These are phyloP conservation scores for Plebejus anna DNA, from an alignment of 2,888 invertebrate genomes.

Conservation along the genomic window DNA sequence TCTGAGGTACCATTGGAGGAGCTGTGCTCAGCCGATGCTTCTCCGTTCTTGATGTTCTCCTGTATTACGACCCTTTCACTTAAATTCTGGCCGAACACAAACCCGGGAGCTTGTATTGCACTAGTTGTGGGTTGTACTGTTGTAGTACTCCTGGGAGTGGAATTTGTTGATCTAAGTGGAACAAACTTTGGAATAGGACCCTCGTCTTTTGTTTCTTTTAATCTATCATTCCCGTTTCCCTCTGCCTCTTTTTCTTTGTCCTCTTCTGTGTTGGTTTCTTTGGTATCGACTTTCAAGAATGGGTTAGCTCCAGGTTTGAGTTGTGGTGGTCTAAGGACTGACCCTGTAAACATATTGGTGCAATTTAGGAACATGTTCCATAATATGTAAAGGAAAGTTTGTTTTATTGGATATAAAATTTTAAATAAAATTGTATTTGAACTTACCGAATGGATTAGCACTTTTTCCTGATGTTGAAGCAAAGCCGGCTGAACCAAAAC, in stretches of 20 bases:
- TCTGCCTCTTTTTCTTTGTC: slow-evolving; percentile 46
- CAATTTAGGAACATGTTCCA: not conserved
- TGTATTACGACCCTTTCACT: slow-evolving; percentile 89
- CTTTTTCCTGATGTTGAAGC: slow-evolving; percentile 63
- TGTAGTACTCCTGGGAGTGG: slow-evolving; percentile 57
- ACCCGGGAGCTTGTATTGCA: slow-evolving; percentile 79
- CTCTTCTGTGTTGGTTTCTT: slow-evolving; percentile 43
- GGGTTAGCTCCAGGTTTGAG: slow-evolving; percentile 65
- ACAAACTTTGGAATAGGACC: slow-evolving; percentile 70
- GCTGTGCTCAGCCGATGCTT: slow-evolving; percentile 59
- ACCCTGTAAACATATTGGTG: slow-evolving; percentile 47
- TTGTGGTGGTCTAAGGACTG: slow-evolving; percentile 68
- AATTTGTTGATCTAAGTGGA: slow-evolving; percentile 62
- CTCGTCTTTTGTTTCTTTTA: slow-evolving; percentile 54
- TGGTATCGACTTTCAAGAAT: slow-evolving; percentile 54
- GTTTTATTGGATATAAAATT: no score
- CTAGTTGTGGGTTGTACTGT: slow-evolving; percentile 59
- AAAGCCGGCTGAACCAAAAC: slow-evolving; percentile 62
- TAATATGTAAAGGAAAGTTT: no score
- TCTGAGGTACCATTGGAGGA: slow-evolving; percentile 82
- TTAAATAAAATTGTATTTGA: not conserved
- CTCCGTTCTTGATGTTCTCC: slow-evolving; percentile 76
- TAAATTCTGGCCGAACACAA: slow-evolving; percentile 95
- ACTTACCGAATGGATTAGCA: slow-evolving; percentile 64
- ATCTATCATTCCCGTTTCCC: slow-evolving; percentile 47